These are phyloP conservation scores for Leistus spinibarbis DNA, from an alignment of 2,888 invertebrate genomes.

Conservation along the genomic window DNA sequence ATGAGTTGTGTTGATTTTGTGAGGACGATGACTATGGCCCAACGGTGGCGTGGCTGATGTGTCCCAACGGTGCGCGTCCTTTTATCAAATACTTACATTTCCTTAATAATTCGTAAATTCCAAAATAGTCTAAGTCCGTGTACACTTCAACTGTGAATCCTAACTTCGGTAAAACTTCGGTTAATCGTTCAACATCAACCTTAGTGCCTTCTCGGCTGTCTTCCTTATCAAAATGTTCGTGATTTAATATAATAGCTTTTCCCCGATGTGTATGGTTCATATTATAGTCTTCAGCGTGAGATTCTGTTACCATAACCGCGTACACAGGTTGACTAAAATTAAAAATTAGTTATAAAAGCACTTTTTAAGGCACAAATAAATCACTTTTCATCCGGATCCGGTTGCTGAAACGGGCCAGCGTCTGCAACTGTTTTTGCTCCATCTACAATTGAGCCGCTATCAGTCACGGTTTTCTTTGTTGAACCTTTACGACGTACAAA, in stretches of 20 bases:
- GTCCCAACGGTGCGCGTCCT: neutral
- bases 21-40: no score
- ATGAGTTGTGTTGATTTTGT: no score
- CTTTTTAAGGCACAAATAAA: no score
- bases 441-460: neutral
- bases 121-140: conserved; percentile 20
- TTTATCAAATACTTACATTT: conserved; percentile 12
- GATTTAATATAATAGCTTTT: conserved; percentile 33
- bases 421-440: conserved; percentile 8
- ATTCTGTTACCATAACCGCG: conserved; percentile 18
- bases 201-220: conserved; percentile 23
- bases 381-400: conserved; percentile 6
- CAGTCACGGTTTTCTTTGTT: conserved; percentile 8
- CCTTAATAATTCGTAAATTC: neutral
- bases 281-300: conserved; percentile 29
- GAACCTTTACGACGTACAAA: conserved; percentile 5
- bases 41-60: no score
- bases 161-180: conserved; percentile 5
- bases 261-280: conserved; percentile 22
- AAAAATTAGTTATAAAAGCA: no score
- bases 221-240: conserved; percentile 33
- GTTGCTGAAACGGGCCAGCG: conserved; percentile 1
- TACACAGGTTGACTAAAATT: neutral
- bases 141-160: conserved; percentile 21
- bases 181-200: conserved; percentile 17